phyloP scores from a whole-genome alignment of 2,888 invertebrate genomes.

The Aromia moschata region DNA sequence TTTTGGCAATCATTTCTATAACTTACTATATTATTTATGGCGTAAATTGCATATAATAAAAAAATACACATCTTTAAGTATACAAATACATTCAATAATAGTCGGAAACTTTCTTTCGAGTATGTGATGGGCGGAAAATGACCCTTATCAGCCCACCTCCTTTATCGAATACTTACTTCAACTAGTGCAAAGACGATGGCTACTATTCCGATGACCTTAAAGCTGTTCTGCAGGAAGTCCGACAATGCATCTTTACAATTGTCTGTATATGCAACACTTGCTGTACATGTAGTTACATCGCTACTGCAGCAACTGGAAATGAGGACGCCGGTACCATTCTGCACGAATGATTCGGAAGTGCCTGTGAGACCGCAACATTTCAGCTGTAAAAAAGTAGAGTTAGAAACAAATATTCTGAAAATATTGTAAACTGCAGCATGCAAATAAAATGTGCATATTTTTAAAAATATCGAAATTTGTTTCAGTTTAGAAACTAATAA shows the following conservation, averaged over 20 bases:
- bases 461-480: too few species aligned
- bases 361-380: conserved; percentile 39
- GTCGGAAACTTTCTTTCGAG: too few species aligned
- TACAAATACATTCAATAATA: too few species aligned
- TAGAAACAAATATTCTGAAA: conserved; percentile 9
- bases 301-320: not conserved
- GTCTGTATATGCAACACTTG: not conserved
- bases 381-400: conserved; percentile 29
- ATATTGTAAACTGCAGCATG: too few species aligned
- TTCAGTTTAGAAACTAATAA: too few species aligned
- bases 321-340: not conserved
- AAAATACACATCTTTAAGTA: too few species aligned
- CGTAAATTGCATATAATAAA: too few species aligned
- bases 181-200: conserved; percentile 73
- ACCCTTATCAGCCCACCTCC: too few species aligned
- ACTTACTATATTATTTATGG: too few species aligned
- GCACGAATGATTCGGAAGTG: conserved; percentile 6
- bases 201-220: conserved; percentile 70
- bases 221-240: conserved; percentile 62
- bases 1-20: too few species aligned
- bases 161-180: conserved; percentile 71
- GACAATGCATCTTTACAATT: conserved; percentile 64
- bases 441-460: too few species aligned
- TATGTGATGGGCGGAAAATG: too few species aligned
- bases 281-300: not conserved